phyloP scores from a whole-genome alignment of 2,797 vertebrate genomes.

The Molossus alvarezi region DNA sequence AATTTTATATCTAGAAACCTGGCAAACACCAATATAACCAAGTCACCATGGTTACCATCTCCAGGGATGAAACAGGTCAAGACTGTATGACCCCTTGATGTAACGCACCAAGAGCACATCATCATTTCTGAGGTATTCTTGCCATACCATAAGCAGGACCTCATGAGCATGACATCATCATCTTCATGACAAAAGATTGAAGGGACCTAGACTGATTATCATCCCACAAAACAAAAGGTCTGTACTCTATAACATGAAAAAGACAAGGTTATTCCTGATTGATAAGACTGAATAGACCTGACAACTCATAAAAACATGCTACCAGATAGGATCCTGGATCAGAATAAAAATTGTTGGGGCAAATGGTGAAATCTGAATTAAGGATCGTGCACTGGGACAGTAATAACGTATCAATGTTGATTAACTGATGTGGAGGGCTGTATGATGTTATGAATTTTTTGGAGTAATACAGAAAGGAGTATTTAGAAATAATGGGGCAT shows the following conservation, averaged over 20 bases:
- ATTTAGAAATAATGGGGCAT: not conserved
- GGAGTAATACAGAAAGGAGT: not conserved
- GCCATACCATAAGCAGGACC: not conserved
- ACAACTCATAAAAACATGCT: not conserved
- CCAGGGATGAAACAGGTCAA: not conserved
- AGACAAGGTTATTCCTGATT: not conserved
- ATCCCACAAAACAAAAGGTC: not conserved
- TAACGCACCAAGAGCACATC: not conserved
- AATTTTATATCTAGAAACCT: not conserved
- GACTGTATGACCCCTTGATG: not conserved
- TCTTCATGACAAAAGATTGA: constrained; percentile 17
- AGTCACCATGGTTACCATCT: not conserved
- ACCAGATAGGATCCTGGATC: not conserved
- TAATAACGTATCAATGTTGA: not conserved
- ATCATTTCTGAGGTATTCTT: not conserved
- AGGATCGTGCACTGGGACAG: not conserved
- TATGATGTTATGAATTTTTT: constrained; percentile 11
- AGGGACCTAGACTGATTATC: not conserved
- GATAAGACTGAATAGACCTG: not conserved
- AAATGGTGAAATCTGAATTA: not conserved
- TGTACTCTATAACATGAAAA: not conserved
- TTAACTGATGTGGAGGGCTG: not conserved
- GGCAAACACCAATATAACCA: not conserved
- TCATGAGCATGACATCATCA: not conserved
- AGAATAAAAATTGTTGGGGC: not conserved